Conservation (phyloP, 2,888 invertebrate genomes). For the Protonemura montana region DNA sequence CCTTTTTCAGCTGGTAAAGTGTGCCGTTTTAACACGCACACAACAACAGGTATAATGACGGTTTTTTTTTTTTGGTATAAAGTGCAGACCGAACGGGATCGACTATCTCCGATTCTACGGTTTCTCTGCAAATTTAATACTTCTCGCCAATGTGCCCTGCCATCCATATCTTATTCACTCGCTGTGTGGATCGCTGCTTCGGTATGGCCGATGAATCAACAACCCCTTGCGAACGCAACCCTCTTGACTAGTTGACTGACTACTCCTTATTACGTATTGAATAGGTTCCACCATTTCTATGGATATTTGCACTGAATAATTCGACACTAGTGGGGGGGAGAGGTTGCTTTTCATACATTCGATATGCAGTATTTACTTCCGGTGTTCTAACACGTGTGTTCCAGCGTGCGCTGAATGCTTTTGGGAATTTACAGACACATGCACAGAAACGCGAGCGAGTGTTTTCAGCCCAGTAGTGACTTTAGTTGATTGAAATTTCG, state of each 20-base stretch:
- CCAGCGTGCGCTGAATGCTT: not conserved
- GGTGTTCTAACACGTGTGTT: not conserved
- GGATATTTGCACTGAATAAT: conserved; percentile 21
- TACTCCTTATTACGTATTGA: conserved; percentile 28
- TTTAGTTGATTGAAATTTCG: not conserved
- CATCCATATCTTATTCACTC: not conserved
- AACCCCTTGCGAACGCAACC: conserved; percentile 23
- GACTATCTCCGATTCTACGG: not conserved
- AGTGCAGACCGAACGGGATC: not conserved
- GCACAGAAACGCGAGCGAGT: not conserved
- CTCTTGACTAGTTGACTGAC: conserved; percentile 33
- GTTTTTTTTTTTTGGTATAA: not conserved
- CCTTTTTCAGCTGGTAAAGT: too few species aligned
- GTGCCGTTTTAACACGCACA: not conserved
- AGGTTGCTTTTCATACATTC: not conserved
- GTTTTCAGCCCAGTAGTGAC: not conserved
- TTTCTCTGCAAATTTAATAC: not conserved
- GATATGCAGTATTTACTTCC: conserved; percentile 17
- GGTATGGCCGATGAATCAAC: conserved; percentile 25
- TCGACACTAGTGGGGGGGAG: not conserved
- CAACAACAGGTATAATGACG: not conserved
- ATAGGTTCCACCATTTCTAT: conserved; percentile 20
- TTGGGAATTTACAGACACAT: not conserved
- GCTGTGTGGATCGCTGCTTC: not conserved
- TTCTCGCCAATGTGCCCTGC: not conserved